These are phyloP conservation scores for Scomber scombrus DNA, from an alignment of 2,113 vertebrate species.

Conservation along the genomic window DNA sequence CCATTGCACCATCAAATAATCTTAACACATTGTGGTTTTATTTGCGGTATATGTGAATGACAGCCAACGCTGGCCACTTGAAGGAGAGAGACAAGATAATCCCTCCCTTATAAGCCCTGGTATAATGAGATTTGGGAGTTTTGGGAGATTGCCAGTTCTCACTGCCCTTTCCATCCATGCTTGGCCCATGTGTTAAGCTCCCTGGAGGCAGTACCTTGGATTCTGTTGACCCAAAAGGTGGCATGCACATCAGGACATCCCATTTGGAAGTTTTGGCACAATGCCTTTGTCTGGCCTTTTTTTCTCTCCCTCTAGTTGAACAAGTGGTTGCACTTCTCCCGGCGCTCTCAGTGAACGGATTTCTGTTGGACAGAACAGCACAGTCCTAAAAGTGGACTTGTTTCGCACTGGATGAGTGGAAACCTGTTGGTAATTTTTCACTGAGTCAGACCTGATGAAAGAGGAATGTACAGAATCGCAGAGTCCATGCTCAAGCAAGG, in stretches of 20 bases:
- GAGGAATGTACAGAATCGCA: conserved; percentile 30
- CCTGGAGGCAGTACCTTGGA: conserved; percentile 55
- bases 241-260: conserved; percentile 50
- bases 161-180: conserved; percentile 57
- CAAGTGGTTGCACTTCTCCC: conserved; percentile 20
- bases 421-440: conserved; percentile 27
- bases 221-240: conserved; percentile 54
- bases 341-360: neutral
- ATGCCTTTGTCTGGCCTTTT: conserved; percentile 18
- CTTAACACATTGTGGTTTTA: conserved; percentile 15
- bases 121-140: conserved; percentile 78
- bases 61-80: conserved; percentile 54
- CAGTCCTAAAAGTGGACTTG: conserved; percentile 24
- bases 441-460: conserved; percentile 30
- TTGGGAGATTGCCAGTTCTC: conserved; percentile 64
- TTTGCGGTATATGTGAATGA: conserved; percentile 45
- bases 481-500: conserved; percentile 6
- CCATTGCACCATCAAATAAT: conserved; percentile 14
- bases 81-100: conserved; percentile 62
- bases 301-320: conserved; percentile 25
- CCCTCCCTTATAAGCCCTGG: conserved; percentile 64
- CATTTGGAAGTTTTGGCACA: conserved; percentile 28
- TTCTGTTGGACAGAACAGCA: conserved; percentile 41
- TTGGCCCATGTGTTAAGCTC: conserved; percentile 62
- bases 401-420: conserved; percentile 33